Conservation (phyloP, 2,797 vertebrate species). For the Bradypus variegatus region DNA sequence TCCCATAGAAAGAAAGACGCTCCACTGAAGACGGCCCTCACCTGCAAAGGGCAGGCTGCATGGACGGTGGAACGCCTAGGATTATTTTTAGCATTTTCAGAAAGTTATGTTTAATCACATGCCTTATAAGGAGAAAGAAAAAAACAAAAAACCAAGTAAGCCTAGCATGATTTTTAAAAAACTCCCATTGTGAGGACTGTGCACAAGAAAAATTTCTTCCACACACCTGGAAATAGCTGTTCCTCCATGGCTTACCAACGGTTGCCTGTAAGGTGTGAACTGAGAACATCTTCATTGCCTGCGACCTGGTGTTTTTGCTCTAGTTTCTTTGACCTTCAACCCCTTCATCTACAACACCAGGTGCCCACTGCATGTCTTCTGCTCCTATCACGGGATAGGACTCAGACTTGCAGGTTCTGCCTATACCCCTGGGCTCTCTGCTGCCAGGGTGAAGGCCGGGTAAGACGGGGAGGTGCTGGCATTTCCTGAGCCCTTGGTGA, state of each 20-base stretch:
- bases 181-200: not conserved
- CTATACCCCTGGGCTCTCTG: not conserved
- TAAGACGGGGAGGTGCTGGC: not conserved
- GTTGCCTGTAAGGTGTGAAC: not conserved
- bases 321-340: not conserved
- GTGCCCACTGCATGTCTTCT: not conserved
- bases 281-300: not conserved
- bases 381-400: not conserved
- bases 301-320: not conserved
- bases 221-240: not conserved
- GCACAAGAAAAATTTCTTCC: not conserved
- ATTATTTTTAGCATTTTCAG: conserved; percentile 32
- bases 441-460: not conserved
- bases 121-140: not conserved
- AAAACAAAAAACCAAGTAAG: not conserved
- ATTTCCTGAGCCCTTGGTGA: not conserved
- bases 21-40: not conserved
- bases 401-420: not conserved
- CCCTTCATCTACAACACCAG: not conserved
- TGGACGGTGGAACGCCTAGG: not conserved
- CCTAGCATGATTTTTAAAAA: not conserved
- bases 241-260: not conserved
- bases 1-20: not conserved
- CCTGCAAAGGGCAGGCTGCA: not conserved
- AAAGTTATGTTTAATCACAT: conserved; percentile 22